A percentile compares a stretch with the other conserved stretches of the same genome.
These are phyloP conservation scores for Florisuga fusca DNA, from an alignment of 2,797 vertebrate species.

Conservation along the genomic window DNA sequence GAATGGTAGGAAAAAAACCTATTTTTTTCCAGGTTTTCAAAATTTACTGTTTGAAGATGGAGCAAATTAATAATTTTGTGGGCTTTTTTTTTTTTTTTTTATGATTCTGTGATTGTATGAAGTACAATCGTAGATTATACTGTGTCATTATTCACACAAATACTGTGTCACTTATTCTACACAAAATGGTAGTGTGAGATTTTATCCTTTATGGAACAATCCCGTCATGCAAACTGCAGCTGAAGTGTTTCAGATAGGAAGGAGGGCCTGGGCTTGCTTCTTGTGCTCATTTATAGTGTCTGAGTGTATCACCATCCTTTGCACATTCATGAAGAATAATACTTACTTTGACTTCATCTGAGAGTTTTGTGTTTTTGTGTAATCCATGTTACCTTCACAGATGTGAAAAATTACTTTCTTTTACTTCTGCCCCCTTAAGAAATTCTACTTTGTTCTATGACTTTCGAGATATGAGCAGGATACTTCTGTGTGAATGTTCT, in stretches of 20 bases:
- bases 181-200: neutral
- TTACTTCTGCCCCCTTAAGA: neutral
- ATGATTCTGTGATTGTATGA: neutral
- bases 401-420: neutral
- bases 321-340: neutral
- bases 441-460: neutral
- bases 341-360: neutral
- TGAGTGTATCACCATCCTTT: neutral
- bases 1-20: neutral
- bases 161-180: too few species aligned
- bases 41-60: neutral
- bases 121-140: neutral
- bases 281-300: neutral
- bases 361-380: neutral
- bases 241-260: neutral
- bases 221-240: neutral
- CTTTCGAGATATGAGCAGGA: neutral
- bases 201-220: neutral
- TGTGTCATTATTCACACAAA: neutral
- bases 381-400: neutral
- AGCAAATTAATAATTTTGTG: neutral
- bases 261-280: neutral
- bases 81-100: neutral
- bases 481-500: neutral
- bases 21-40: neutral